phyloP scores from a whole-genome alignment of 2,113 vertebrate species.

The Sus scrofa region DNA sequence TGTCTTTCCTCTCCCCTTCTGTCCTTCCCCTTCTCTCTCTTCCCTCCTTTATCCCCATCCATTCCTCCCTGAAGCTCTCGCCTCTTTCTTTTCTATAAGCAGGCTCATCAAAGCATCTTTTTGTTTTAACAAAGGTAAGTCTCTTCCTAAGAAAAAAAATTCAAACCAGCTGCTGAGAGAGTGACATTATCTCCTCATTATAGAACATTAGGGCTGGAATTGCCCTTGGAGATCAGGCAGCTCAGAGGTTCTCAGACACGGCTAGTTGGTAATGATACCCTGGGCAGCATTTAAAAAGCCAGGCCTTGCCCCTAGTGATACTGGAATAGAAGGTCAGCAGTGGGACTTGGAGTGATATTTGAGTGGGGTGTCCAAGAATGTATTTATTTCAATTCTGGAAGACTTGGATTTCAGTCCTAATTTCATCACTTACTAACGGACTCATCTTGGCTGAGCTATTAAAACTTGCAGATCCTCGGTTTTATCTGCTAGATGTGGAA shows the following conservation, averaged over 20 bases:
- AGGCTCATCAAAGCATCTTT: neutral
- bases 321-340: neutral
- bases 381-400: slow-evolving; percentile 39
- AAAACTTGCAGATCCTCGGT: neutral
- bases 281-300: neutral
- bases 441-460: neutral
- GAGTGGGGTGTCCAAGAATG: neutral
- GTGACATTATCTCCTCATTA: neutral
- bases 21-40: rapidly evolving
- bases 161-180: neutral
- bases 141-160: neutral
- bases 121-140: slow-evolving; percentile 41
- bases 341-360: neutral
- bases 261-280: neutral
- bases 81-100: neutral
- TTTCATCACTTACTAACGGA: neutral
- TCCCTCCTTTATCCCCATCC: neutral
- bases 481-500: neutral
- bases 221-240: neutral
- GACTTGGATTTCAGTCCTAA: neutral
- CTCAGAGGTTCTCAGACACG: neutral
- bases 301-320: neutral
- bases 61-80: neutral
- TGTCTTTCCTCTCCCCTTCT: rapidly evolving
- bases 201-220: neutral